phyloP scores from a whole-genome alignment of 2,113 vertebrate species.

The Oncorhynchus tshawytscha region DNA sequence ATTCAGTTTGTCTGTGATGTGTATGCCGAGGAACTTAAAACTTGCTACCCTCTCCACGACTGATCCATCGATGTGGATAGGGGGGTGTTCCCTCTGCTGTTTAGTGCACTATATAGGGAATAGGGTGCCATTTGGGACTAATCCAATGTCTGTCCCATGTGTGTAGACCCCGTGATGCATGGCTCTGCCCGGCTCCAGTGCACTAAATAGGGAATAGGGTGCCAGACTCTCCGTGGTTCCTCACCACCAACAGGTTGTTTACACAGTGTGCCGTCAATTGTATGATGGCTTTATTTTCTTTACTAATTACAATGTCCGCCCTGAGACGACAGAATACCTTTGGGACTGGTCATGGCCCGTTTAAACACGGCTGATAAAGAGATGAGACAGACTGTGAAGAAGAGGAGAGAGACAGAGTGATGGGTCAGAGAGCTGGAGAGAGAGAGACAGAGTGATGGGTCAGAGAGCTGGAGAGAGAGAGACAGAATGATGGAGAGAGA shows the following conservation, averaged over 20 bases:
- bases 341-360: not conserved
- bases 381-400: not conserved
- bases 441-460: not conserved
- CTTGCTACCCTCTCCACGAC: no score
- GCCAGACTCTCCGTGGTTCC: no score
- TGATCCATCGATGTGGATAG: no score
- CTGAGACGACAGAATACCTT: slow-evolving; percentile 9
- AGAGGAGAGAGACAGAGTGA: not conserved
- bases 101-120: not conserved
- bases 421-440: not conserved
- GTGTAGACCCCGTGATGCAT: not conserved
- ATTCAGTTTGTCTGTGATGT: no score
- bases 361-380: not conserved
- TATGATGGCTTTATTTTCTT: slow-evolving; percentile 34
- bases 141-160: not conserved
- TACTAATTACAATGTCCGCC: slow-evolving; percentile 29
- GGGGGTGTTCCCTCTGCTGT: no score
- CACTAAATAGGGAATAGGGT: no score
- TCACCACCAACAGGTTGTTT: not conserved
- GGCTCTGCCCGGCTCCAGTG: no score
- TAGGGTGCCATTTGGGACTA: not conserved
- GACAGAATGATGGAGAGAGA: no score
- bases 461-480: no score
- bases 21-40: no score
- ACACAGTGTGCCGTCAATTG: slow-evolving; percentile 19